These are phyloP conservation scores for Oligia latruncula DNA, from an alignment of 2,888 invertebrate species.

Conservation along the genomic window DNA sequence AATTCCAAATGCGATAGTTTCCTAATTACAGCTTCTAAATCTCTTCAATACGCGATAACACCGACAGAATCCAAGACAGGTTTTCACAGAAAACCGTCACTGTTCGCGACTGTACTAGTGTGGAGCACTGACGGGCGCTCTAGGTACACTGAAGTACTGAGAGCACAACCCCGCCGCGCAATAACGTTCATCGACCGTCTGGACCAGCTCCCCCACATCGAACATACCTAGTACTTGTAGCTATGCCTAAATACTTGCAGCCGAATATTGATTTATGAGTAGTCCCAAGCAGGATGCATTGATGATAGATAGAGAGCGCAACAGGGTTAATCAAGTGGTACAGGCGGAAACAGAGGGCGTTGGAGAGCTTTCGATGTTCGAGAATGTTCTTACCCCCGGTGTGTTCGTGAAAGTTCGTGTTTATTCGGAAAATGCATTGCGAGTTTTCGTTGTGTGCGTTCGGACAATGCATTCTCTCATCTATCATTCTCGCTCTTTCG, in stretches of 20 bases:
- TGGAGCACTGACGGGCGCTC: slow-evolving; percentile 25
- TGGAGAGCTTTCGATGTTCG: slow-evolving; percentile 4
- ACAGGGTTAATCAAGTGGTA: slow-evolving; percentile 10
- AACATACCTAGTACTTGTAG: slow-evolving; percentile 22
- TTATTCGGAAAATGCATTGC: slow-evolving; percentile 20
- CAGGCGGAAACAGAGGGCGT: not conserved
- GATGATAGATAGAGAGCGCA: slow-evolving; percentile 40
- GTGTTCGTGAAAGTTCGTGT: not conserved
- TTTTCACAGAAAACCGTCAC: not conserved
- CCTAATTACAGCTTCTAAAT: not conserved
- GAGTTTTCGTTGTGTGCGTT: not conserved
- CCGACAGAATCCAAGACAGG: not conserved
- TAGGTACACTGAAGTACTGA: slow-evolving; percentile 32
- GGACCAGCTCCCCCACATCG: slow-evolving; percentile 9
- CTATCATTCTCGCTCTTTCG: not conserved
- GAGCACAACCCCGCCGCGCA: not conserved
- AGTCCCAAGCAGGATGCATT: slow-evolving; percentile 19
- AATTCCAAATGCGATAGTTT: not conserved
- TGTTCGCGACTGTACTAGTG: slow-evolving; percentile 27
- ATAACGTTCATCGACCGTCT: slow-evolving; percentile 23
- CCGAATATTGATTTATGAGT: slow-evolving; percentile 49
- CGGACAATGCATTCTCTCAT: not conserved
- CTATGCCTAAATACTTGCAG: slow-evolving; percentile 30
- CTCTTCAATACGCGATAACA: not conserved
- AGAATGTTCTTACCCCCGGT: not conserved